These are phyloP conservation scores for Hedychridium roseum DNA, from an alignment of 2,888 invertebrate genomes.

Conservation along the genomic window DNA sequence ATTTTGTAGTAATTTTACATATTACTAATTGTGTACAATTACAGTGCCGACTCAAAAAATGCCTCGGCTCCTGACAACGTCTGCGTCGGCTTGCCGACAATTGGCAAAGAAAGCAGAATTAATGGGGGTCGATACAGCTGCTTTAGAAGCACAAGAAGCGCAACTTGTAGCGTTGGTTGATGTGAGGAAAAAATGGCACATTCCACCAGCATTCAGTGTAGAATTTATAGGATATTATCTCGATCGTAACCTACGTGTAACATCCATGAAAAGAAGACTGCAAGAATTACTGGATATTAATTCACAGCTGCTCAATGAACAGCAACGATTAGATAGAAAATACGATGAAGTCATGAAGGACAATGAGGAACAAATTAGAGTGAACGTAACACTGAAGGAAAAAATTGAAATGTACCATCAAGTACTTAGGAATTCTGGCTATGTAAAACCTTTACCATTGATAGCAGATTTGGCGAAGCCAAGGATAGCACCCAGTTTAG, in stretches of 20 bases:
- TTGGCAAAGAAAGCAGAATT: conserved; percentile 86
- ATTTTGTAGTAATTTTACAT: background rate
- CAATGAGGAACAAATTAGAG: conserved; percentile 72
- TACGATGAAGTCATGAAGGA: conserved; percentile 80
- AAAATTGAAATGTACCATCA: conserved; percentile 62
- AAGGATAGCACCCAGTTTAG: conserved; percentile 51
- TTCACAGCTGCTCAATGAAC: conserved; percentile 77
- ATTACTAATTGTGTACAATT: conserved; percentile 26
- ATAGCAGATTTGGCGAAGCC: conserved; percentile 53
- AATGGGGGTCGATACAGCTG: conserved; percentile 87
- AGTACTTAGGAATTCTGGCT: conserved; percentile 52
- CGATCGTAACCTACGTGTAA: conserved; percentile 84
- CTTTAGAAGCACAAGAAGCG: conserved; percentile 83
- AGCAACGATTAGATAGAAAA: conserved; percentile 76
- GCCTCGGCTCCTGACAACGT: conserved; percentile 88
- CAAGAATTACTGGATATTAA: conserved; percentile 80
- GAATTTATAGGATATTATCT: conserved; percentile 95
- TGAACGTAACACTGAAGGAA: conserved; percentile 70
- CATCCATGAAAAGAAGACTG: conserved; percentile 79
- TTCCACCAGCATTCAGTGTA: conserved; percentile 91
- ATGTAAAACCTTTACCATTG: conserved; percentile 53
- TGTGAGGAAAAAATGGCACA: conserved; percentile 92
- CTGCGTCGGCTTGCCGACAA: conserved; percentile 86
- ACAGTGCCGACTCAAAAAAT: conserved; percentile 93
- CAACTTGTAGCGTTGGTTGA: conserved; percentile 84